A percentile compares a stretch with the other conserved stretches of the same genome.
phyloP scores from a whole-genome alignment of 2,113 vertebrate genomes.

The Phrynocephalus versicolor region DNA sequence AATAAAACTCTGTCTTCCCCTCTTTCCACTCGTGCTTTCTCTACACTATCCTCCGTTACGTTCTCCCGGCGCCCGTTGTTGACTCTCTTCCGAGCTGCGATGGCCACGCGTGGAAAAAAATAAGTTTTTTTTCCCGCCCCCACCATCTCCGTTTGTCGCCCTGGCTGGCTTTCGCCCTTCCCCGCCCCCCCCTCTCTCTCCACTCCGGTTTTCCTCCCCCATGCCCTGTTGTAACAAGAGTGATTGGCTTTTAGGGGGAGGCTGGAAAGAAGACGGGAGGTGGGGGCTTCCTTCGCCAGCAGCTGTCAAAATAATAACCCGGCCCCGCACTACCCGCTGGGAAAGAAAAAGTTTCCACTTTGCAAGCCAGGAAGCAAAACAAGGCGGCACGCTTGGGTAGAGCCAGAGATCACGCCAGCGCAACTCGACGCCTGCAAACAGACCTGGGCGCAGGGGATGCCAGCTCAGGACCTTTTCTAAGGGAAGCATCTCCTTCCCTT shows the following conservation, averaged over 20 bases:
- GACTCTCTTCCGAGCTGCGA: background rate
- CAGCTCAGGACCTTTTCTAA: background rate
- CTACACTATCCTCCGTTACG: background rate
- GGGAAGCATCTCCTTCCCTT: background rate
- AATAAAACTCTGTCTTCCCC: background rate
- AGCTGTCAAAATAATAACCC: slow-evolving; percentile 20
- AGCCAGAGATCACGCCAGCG: background rate
- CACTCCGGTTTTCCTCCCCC: background rate
- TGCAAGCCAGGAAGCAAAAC: slow-evolving; percentile 43
- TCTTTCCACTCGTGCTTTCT: too few species aligned
- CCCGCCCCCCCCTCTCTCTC: background rate
- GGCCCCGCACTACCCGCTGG: slow-evolving; percentile 18
- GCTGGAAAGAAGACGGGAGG: background rate
- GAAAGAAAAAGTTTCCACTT: slow-evolving; percentile 55
- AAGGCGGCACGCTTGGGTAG: slow-evolving; percentile 17
- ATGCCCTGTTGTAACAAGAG: background rate
- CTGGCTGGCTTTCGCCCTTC: background rate
- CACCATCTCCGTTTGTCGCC: background rate
- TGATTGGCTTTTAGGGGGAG: slow-evolving; percentile 7
- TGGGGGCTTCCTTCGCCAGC: background rate
- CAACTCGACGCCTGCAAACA: background rate
- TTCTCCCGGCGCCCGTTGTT: background rate
- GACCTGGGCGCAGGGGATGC: background rate
- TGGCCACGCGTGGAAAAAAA: background rate
- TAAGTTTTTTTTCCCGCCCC: background rate